A percentile compares a stretch with the other conserved stretches of the same genome.
Conservation (phyloP, 2,113 vertebrate species). For the Zosterops lateralis region DNA sequence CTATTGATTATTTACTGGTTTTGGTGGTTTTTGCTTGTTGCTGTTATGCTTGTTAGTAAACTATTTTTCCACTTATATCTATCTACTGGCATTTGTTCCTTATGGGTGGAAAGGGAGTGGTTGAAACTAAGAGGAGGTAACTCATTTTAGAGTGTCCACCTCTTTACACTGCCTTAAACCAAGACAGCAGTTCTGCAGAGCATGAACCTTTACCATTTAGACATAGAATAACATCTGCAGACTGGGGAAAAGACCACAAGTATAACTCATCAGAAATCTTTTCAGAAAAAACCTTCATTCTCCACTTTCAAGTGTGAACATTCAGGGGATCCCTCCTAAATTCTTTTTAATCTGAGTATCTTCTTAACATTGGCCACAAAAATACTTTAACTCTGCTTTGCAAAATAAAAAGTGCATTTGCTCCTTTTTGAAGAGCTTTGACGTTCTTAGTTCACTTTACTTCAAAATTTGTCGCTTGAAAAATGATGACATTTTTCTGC, state of each 20-base stretch:
- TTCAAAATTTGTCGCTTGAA: background rate
- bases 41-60: background rate
- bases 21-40: background rate
- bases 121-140: background rate
- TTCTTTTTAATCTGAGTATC: background rate
- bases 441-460: background rate
- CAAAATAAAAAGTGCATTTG: background rate
- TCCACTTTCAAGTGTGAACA: background rate
- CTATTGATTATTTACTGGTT: background rate
- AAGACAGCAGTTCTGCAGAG: background rate
- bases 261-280: background rate
- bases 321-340: background rate
- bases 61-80: background rate
- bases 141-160: background rate
- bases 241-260: background rate
- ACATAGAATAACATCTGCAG: background rate
- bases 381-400: background rate
- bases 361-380: background rate
- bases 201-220: background rate
- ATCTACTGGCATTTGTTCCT: rapidly evolving
- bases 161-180: background rate
- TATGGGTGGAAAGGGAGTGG: background rate
- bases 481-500: background rate
- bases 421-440: background rate
- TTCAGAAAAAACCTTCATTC: background rate